Evolutionary conservation across 1,140 invertebrate species (phyloP).

Genomic region (Drosophila asahinai): DNA sequence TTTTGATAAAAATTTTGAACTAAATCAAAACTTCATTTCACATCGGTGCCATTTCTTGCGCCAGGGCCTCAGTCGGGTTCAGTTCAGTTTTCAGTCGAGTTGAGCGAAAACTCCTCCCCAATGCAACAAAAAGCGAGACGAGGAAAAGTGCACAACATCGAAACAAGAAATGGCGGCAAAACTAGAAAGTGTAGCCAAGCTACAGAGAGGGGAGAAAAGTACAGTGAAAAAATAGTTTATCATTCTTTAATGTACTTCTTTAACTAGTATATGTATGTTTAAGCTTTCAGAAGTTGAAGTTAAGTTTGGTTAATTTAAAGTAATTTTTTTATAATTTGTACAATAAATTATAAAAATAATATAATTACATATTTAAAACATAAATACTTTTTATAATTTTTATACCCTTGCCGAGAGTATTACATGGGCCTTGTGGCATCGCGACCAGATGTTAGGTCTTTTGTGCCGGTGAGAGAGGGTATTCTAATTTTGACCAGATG

Average conservation of each 20-base stretch:
- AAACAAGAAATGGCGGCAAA: slow-evolving; percentile 81
- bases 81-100: slow-evolving; percentile 77
- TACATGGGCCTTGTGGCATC: too few relatives aligned
- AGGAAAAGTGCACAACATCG: slow-evolving; percentile 77
- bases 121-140: slow-evolving; percentile 71
- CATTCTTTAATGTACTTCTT: too few relatives aligned
- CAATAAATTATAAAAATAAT: too few relatives aligned
- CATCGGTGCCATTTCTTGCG: slow-evolving; percentile 85
- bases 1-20: slow-evolving; percentile 85
- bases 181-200: slow-evolving; percentile 71
- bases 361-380: too few relatives aligned
- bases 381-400: too few relatives aligned
- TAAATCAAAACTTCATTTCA: slow-evolving; percentile 85
- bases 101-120: slow-evolving; percentile 51
- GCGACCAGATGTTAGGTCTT: too few relatives aligned
- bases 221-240: not conserved
- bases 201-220: not conserved
- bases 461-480: too few relatives aligned
- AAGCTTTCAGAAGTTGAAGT: too few relatives aligned
- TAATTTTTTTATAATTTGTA: too few relatives aligned
- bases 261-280: not conserved
- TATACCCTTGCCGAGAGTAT: too few relatives aligned
- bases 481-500: too few relatives aligned
- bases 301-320: too few relatives aligned
- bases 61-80: slow-evolving; percentile 54